phyloP scores from a whole-genome alignment of 2,797 vertebrate species.

The Leptatherina wallacei region DNA sequence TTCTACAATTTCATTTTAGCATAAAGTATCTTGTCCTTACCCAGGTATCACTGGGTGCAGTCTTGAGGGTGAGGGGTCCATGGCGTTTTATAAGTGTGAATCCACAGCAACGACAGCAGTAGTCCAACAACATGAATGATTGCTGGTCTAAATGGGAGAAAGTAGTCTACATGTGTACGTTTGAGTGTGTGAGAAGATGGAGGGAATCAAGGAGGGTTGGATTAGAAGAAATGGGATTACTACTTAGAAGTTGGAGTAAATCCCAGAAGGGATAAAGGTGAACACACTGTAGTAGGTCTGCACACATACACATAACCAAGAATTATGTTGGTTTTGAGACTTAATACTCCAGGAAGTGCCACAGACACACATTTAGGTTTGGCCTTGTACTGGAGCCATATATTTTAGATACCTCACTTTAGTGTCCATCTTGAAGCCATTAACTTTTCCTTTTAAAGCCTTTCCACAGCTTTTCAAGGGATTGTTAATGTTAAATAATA shows the following conservation, averaged over 20 bases:
- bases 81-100: conserved; percentile 81
- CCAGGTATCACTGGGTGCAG: conserved; percentile 87
- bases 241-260: conserved; percentile 72
- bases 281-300: conserved; percentile 24
- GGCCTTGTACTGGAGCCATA: neutral
- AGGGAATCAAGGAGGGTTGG: conserved; percentile 19
- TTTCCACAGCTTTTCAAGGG: too few relatives aligned
- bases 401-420: neutral
- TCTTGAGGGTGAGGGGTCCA: conserved; percentile 85
- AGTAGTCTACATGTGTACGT: conserved; percentile 47
- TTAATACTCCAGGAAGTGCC: neutral
- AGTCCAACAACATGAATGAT: conserved; percentile 86
- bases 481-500: neutral
- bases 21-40: conserved; percentile 76
- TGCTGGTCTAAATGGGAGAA: conserved; percentile 52
- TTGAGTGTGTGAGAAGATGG: conserved; percentile 32
- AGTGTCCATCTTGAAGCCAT: neutral
- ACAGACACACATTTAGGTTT: neutral
- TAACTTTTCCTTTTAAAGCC: too few relatives aligned
- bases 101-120: conserved; percentile 83
- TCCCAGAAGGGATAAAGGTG: conserved; percentile 65
- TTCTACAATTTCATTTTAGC: neutral
- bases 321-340: conserved; percentile 4
- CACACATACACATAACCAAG: conserved; percentile 1
- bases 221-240: conserved; percentile 83